Base-by-base conservation (phyloP, 2,113 vertebrate genomes). In the Halichoerus grypus region DNA sequence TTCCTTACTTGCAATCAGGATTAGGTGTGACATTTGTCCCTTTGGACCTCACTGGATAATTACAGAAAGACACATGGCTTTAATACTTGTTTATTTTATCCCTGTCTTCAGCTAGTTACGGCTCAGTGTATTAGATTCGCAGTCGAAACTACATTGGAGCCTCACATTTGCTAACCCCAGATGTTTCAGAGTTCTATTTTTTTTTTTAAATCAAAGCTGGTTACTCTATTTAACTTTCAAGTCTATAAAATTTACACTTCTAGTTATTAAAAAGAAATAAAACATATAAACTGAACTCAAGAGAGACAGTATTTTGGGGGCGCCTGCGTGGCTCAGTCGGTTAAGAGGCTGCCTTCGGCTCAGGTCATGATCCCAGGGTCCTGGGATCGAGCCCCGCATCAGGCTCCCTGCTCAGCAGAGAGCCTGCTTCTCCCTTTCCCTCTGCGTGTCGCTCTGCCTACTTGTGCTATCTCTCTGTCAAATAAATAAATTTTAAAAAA, bases 201-300 rank as follows among this genome's bases (percentile, higher is more conserved):
- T 86, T 88, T 67, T 39, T 65, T 65, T 16, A 55, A 8, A 55
- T 33, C 72, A 87, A 89, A 96, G 24, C 16, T 53, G 31, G 21
- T 92, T 86, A 51, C n/a, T 63, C 14, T 65, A 81, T 94, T 72
- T 94, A 87, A 80, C 22, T 9, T 94, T 86, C 9, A 87, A 57
- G 36, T 22, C 16, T 85, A n/a, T 49, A 65, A 74, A 96, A 59
- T 5, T 42, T 96, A 59, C 10, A 82, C 7, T 94, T 77, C 12
- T 10, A 49, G 6, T 26, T 36, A 76, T 49, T 46, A 21, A 12
- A 91, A 82, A 71, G 65, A 97, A 95, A 61, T 36, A 63, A 90
- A 87, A 89, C 8, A 83, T 33, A 7, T 21, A 79, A 65, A 5
- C 15, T 55, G 42, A 57, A 53, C 28, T 88, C 8, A 24, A 79